These are phyloP conservation scores for Motacilla tschutschensis DNA, from an alignment of 2,113 vertebrate species.

Conservation along the genomic window DNA sequence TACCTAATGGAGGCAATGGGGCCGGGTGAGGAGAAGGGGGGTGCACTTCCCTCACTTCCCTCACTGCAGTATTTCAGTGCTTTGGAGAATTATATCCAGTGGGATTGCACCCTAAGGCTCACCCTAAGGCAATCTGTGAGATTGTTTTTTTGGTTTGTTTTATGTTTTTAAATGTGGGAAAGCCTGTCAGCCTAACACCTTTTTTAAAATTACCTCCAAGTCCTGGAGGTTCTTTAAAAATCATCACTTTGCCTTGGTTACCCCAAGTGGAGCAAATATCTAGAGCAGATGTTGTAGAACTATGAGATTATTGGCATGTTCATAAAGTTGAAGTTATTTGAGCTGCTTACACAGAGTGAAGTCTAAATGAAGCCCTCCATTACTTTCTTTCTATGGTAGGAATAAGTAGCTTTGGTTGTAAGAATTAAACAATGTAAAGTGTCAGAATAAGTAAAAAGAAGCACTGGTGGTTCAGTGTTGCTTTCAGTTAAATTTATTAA, in stretches of 20 bases:
- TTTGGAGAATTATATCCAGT: neutral
- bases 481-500: neutral
- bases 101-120: neutral
- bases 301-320: neutral
- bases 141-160: neutral
- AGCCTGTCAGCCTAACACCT: neutral
- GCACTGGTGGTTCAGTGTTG: neutral
- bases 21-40: fast-evolving
- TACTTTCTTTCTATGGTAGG: neutral
- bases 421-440: neutral
- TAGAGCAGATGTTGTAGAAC: neutral
- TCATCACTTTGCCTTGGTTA: neutral
- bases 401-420: neutral
- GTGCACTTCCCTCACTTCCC: neutral
- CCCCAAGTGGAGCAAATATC: neutral
- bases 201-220: neutral
- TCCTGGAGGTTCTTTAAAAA: neutral
- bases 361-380: neutral
- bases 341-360: neutral
- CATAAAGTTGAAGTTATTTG: neutral
- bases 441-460: neutral
- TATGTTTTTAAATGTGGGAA: neutral
- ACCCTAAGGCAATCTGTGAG: neutral
- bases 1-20: neutral
- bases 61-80: neutral